These are phyloP conservation scores for Apamea epomidion DNA, from an alignment of 2,888 invertebrate species.

Conservation along the genomic window DNA sequence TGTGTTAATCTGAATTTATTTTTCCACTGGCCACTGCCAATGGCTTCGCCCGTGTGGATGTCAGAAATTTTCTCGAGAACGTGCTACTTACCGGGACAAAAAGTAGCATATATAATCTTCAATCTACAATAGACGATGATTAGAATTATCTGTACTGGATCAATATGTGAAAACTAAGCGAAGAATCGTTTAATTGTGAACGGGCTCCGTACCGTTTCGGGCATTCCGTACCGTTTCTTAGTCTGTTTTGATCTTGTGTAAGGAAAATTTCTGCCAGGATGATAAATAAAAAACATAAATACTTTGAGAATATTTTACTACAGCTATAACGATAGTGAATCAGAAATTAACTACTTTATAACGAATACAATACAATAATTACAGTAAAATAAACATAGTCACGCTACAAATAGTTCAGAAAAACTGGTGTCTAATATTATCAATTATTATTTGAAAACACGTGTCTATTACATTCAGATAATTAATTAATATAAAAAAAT, in stretches of 20 bases:
- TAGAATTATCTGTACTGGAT: neutral
- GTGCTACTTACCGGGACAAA: too few species aligned
- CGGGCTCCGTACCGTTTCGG: too few species aligned
- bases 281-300: conserved; percentile 27
- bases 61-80: too few species aligned
- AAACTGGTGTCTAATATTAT: conserved; percentile 32
- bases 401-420: conserved; percentile 39
- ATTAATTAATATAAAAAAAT: conserved; percentile 19
- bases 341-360: conserved; percentile 49
- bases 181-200: neutral
- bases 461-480: conserved; percentile 35
- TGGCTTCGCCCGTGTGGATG: neutral
- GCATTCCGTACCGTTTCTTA: neutral
- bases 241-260: neutral
- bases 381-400: conserved; percentile 49
- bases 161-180: neutral
- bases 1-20: neutral
- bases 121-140: neutral
- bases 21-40: neutral
- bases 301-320: conserved; percentile 64
- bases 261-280: neutral
- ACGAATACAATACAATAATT: conserved; percentile 62
- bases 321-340: conserved; percentile 49
- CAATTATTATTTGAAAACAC: conserved; percentile 39
- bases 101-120: neutral